Conservation (phyloP, 2,113 vertebrate species). For the Cygnus atratus region DNA sequence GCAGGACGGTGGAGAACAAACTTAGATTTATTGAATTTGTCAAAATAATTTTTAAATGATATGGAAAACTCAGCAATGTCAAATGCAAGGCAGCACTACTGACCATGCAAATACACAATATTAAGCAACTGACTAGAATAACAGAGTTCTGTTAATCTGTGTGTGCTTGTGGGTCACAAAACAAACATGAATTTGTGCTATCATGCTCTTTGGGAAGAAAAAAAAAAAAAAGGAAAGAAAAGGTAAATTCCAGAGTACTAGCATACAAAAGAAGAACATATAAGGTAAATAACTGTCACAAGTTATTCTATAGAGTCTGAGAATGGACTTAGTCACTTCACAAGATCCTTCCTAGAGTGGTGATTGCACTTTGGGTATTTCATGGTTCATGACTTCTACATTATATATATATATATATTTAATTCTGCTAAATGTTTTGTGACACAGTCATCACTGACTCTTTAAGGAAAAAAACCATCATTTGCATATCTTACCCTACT, state of each 20-base stretch:
- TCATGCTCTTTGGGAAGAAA: not conserved
- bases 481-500: not conserved
- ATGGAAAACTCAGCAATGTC: not conserved
- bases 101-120: not conserved
- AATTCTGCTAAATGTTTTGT: not conserved
- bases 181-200: not conserved
- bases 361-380: not conserved
- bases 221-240: not conserved
- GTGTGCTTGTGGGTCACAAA: not conserved
- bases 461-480: not conserved
- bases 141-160: not conserved
- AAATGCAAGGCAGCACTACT: not conserved
- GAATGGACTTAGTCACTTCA: not conserved
- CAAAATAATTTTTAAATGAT: not conserved
- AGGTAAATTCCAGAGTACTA: not conserved
- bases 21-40: not conserved
- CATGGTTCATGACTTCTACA: not conserved
- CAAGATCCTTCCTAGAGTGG: not conserved
- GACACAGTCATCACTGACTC: not conserved
- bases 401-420: not conserved
- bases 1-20: not conserved
- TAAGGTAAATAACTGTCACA: not conserved
- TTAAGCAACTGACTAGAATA: not conserved
- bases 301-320: not conserved
- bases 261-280: not conserved